A percentile compares a stretch with the other conserved stretches of the same genome.
Conservation (phyloP, 1,140 invertebrate genomes). For the Atta colombica region DNA sequence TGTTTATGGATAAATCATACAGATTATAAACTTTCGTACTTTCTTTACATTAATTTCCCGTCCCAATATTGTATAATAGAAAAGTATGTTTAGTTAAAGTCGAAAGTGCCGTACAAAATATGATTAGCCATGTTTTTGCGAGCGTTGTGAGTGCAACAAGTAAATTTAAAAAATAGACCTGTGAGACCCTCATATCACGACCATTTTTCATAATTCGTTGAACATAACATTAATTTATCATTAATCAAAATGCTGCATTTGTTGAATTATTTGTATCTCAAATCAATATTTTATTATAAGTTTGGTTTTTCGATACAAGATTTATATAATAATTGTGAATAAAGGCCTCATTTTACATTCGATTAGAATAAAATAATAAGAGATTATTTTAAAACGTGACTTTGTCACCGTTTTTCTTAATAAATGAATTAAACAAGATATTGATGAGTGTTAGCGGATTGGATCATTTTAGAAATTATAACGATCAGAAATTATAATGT, state of each 20-base stretch:
- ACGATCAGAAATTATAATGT: no score
- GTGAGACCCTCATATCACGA: background rate
- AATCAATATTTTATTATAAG: background rate
- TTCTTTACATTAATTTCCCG: background rate
- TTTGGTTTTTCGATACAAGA: background rate
- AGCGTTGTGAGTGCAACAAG: background rate
- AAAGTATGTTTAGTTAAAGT: background rate
- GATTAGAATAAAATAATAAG: background rate
- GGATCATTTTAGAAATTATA: no score
- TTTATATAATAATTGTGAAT: background rate
- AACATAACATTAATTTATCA: background rate
- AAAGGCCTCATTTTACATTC: background rate
- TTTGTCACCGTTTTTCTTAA: no score
- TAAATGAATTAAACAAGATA: no score
- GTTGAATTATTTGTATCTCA: background rate
- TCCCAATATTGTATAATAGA: background rate
- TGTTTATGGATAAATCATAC: background rate
- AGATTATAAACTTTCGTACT: background rate
- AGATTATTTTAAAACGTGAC: background rate
- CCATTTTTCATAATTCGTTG: background rate
- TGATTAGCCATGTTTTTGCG: background rate
- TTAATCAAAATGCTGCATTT: background rate
- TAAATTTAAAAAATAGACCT: background rate
- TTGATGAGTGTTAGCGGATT: no score
- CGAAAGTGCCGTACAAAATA: background rate